Evolutionary conservation across 2,797 vertebrate genomes (phyloP).

Genomic region (Molossus molossus): DNA sequence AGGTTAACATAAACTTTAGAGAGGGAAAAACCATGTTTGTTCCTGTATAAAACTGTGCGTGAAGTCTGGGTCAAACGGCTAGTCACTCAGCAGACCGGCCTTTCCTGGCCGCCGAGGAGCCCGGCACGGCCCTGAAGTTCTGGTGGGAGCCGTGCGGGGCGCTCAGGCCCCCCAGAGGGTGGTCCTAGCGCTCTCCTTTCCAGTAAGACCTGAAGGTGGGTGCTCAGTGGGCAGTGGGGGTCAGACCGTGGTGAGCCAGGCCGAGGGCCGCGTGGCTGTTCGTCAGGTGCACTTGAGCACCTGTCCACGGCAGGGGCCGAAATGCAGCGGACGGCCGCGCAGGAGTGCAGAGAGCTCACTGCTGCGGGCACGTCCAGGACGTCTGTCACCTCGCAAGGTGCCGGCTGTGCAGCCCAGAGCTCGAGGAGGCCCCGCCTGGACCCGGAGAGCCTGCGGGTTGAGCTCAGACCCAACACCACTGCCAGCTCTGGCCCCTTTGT

Average conservation of each 20-base stretch:
- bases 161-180: neutral
- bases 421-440: neutral
- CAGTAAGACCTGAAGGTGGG: neutral
- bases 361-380: neutral
- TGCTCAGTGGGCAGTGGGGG: neutral
- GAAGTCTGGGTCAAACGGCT: neutral
- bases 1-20: neutral
- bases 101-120: neutral
- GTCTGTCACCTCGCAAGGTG: fast-evolving
- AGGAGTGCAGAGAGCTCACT: fast-evolving
- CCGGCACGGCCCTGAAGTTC: neutral
- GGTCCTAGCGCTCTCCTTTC: neutral
- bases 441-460: neutral
- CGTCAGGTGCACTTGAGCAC: fast-evolving
- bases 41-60: neutral
- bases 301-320: neutral
- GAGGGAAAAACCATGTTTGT: too few relatives aligned
- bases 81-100: neutral
- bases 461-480: neutral
- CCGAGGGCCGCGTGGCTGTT: neutral
- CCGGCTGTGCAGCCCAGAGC: too few relatives aligned
- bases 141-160: neutral
- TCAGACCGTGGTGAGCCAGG: neutral
- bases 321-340: neutral
- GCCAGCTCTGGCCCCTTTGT: neutral